Conservation (phyloP, 2,113 vertebrate genomes). For the Dicentrarchus labrax region DNA sequence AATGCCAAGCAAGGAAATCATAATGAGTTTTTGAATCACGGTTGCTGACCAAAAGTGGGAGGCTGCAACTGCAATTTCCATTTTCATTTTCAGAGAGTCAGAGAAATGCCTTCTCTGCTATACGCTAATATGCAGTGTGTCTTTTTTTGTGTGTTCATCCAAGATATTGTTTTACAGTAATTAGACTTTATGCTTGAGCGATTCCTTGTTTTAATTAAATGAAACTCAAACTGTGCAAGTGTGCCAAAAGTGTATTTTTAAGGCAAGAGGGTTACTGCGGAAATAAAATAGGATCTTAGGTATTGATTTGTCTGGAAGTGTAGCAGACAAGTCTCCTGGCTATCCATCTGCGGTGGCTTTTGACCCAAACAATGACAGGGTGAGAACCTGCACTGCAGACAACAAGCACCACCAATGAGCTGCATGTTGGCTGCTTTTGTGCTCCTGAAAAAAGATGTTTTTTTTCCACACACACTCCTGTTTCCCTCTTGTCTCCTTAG, state of each 20-base stretch:
- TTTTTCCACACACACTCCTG: slow-evolving; percentile 29
- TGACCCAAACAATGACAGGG: slow-evolving; percentile 70
- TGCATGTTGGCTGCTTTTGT: slow-evolving; percentile 36
- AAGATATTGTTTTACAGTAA: slow-evolving; percentile 76
- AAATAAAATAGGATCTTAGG: slow-evolving; percentile 47
- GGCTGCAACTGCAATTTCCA: slow-evolving; percentile 67
- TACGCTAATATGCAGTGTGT: slow-evolving; percentile 39
- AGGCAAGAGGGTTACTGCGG: slow-evolving; percentile 26
- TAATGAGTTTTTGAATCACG: slow-evolving; percentile 79
- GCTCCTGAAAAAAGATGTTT: slow-evolving; percentile 36
- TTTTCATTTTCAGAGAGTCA: slow-evolving; percentile 64
- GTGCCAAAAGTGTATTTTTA: slow-evolving; percentile 56
- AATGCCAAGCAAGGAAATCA: slow-evolving; percentile 76
- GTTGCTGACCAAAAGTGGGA: slow-evolving; percentile 69
- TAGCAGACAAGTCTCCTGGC: slow-evolving; percentile 54
- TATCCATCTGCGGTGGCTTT: slow-evolving; percentile 62
- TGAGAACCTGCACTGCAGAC: slow-evolving; percentile 44
- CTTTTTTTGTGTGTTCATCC: slow-evolving; percentile 37
- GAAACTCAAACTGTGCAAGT: slow-evolving; percentile 55
- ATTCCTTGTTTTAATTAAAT: slow-evolving; percentile 71
- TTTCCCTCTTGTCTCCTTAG: slow-evolving; percentile 57
- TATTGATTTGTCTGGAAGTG: slow-evolving; percentile 72
- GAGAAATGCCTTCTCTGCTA: slow-evolving; percentile 61
- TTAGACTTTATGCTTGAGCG: slow-evolving; percentile 64
- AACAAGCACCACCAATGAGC: slow-evolving; percentile 61